phyloP scores from a whole-genome alignment of 2,113 vertebrate species.

The Rhipidura dahli region DNA sequence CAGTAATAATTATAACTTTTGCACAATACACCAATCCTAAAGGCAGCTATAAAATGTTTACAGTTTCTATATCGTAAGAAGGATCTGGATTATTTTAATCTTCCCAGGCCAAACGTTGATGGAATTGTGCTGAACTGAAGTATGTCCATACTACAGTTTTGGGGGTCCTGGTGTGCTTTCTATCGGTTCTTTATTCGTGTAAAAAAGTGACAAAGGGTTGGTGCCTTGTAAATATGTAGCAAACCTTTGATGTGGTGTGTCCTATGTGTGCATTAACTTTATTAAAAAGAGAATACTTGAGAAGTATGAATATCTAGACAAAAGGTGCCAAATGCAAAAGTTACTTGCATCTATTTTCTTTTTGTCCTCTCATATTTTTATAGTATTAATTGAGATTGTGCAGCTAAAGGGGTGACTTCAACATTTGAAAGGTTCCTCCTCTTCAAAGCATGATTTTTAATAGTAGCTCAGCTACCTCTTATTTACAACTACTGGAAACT shows the following conservation, averaged over 20 bases:
- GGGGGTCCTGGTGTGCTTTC: slow-evolving; percentile 70
- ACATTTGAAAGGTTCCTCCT: slow-evolving; percentile 71
- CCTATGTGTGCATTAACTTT: slow-evolving; percentile 81
- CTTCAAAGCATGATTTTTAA: slow-evolving; percentile 67
- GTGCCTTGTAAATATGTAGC: slow-evolving; percentile 86
- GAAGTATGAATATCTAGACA: slow-evolving; percentile 77
- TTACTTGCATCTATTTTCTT: slow-evolving; percentile 77
- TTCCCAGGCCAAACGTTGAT: slow-evolving; percentile 77
- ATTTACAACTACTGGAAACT: slow-evolving; percentile 76
- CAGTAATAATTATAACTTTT: slow-evolving; percentile 87
- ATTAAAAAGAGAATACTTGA: slow-evolving; percentile 80
- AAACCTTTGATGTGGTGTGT: slow-evolving; percentile 77
- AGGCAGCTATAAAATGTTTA: slow-evolving; percentile 96
- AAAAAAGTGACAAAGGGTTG: slow-evolving; percentile 78
- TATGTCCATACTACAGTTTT: slow-evolving; percentile 73
- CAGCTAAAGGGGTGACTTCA: slow-evolving; percentile 71
- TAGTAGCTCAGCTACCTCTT: slow-evolving; percentile 78
- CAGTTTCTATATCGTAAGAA: slow-evolving; percentile 81
- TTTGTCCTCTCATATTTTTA: slow-evolving; percentile 72
- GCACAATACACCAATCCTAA: slow-evolving; percentile 91
- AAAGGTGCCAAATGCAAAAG: slow-evolving; percentile 82
- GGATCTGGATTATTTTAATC: slow-evolving; percentile 78
- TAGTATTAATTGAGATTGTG: slow-evolving; percentile 72
- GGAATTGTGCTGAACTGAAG: slow-evolving; percentile 76
- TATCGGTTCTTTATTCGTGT: slow-evolving; percentile 70